Base-by-base conservation (phyloP, 2,888 invertebrate species). In the Anoplius nigerrimus region DNA sequence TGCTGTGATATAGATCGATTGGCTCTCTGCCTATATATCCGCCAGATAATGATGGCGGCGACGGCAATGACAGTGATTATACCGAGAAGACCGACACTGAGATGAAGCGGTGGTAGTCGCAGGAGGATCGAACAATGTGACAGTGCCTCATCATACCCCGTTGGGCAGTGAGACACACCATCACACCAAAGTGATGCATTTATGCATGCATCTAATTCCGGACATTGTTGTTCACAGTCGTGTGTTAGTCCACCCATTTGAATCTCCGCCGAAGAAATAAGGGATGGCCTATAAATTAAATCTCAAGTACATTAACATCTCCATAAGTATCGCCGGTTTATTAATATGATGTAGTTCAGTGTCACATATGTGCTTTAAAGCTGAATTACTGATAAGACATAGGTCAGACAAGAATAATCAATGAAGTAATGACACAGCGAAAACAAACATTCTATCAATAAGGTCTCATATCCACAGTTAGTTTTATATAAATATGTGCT, bases 1-100 rank as follows among this genome's bases (percentile, higher is more conserved):
- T 94, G 94, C 87, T 95, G 95, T 34, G 95, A 90, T 65, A 95
- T 94, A 15, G 95, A 95, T 16, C 94, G 92, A 58, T 94, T 93
- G 69, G 93, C 91, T 73, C 93, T 91, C 83, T 92, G 92, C 52
- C 93, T 91, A 74, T 93, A 92, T 55, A 91, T 81, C 34, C 87
- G 84, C 85, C 86, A 88, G 13, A 84, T 64, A n/a, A 85, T 84
- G 74, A 88, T 83, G 69, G 79, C 84, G 43, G 88, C 82, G 13
- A 88, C 81, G 24, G 78, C 80, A 34, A 85, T 69, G 52, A 89
- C 82, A 59, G 86, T 83, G 54, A 91, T 71, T 16, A 91, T 79
- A 3, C 89, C 89, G 22, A 91, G 82, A 15, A 87, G 86, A 2
- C 89, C 90, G 42, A 91, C 84, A 69, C 90, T 90, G 22, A 95